A percentile compares a stretch with the other conserved stretches of the same genome.
These are phyloP conservation scores for Autographa pulchrina DNA, from an alignment of 2,888 invertebrate species.

Conservation along the genomic window DNA sequence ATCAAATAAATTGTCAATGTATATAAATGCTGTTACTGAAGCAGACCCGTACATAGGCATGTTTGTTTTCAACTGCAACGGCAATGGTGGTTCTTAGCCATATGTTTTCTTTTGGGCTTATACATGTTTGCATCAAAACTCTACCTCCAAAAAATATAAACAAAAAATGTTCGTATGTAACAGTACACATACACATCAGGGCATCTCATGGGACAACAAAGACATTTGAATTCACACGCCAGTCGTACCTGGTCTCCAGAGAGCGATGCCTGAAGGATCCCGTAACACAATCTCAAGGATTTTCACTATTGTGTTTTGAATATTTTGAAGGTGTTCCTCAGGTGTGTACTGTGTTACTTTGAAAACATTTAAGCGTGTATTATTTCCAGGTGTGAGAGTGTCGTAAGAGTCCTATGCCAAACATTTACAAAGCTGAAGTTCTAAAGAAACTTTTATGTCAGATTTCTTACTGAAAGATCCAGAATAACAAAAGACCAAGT, in stretches of 20 bases:
- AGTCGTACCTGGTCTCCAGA: constrained; percentile 38
- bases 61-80: too few relatives aligned
- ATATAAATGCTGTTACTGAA: too few relatives aligned
- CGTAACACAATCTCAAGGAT: constrained; percentile 46
- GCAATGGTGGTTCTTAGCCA: too few relatives aligned
- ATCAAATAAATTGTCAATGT: too few relatives aligned
- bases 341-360: not conserved
- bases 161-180: constrained; percentile 24
- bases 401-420: too few relatives aligned
- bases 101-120: not conserved
- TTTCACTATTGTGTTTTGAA: constrained; percentile 30
- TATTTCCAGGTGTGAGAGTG: too few relatives aligned
- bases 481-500: too few relatives aligned
- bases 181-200: constrained; percentile 41
- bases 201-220: constrained; percentile 32
- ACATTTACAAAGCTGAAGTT: too few relatives aligned
- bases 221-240: constrained; percentile 55
- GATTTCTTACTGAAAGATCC: too few relatives aligned
- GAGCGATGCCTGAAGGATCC: constrained; percentile 44
- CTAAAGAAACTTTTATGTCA: too few relatives aligned
- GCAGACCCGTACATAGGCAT: too few relatives aligned
- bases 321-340: constrained; percentile 28
- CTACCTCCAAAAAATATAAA: constrained; percentile 21
- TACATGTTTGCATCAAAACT: not conserved
- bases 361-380: not conserved